A percentile compares a stretch with the other conserved stretches of the same genome.
phyloP scores from a whole-genome alignment of 2,888 invertebrate genomes.

The Nephrotoma guestfalica region DNA sequence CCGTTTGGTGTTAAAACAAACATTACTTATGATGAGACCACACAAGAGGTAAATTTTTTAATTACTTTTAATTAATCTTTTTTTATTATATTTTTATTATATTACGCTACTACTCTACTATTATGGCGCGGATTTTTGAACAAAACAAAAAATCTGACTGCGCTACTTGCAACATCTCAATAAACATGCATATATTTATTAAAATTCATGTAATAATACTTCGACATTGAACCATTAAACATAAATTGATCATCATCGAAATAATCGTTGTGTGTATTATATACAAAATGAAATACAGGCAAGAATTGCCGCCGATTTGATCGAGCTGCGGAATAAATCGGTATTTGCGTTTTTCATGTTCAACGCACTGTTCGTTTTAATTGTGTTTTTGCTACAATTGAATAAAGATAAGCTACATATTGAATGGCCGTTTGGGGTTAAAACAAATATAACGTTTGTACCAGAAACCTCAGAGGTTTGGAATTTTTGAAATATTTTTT shows the following conservation, averaged over 20 bases:
- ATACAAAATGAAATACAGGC: constrained; percentile 41
- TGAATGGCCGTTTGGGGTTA: constrained; percentile 91
- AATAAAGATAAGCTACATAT: constrained; percentile 97
- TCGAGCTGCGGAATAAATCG: constrained; percentile 92
- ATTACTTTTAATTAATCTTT: neutral
- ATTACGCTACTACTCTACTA: neutral
- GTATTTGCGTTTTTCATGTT: constrained; percentile 98
- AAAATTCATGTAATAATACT: neutral
- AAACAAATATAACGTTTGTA: constrained; percentile 86
- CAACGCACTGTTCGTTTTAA: constrained; percentile 97
- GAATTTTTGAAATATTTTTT: constrained; percentile 15
- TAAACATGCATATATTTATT: neutral
- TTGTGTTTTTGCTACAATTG: constrained; percentile 96
- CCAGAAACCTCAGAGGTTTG: constrained; percentile 84
- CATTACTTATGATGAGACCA: constrained; percentile 77
- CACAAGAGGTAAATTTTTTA: constrained; percentile 68
- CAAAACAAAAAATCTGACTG: neutral
- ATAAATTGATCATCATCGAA: neutral
- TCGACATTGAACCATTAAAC: neutral
- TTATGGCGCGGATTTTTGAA: neutral
- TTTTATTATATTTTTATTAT: constrained; percentile 2
- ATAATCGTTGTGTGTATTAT: neutral
- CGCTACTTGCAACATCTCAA: neutral
- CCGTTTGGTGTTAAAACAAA: constrained; percentile 89
- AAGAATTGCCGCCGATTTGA: constrained; percentile 77